Evolutionary conservation across 23 tunicate genomes (phyloP).

Genomic region (Diplosoma virens): DNA sequence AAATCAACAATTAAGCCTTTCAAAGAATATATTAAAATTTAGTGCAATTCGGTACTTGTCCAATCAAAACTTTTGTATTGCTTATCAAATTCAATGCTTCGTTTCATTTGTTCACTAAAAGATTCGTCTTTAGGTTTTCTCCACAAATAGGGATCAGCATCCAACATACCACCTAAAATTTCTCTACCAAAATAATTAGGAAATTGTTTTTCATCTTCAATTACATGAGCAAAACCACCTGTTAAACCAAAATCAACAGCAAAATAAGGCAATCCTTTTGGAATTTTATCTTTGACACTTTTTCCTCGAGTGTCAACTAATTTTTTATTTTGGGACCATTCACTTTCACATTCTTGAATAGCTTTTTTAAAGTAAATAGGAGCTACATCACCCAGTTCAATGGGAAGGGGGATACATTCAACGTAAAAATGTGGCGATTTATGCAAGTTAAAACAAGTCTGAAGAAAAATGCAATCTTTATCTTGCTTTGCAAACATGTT

Average conservation of each 20-base stretch:
- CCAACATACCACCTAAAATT: constrained; percentile 87
- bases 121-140: constrained; percentile 80
- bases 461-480: constrained; percentile 79
- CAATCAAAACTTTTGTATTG: constrained; percentile 60
- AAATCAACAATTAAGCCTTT: too few relatives aligned
- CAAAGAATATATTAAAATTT: neutral
- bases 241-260: constrained; percentile 86
- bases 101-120: constrained; percentile 74
- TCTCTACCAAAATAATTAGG: constrained; percentile 90
- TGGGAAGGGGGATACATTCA: constrained; percentile 88
- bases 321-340: constrained; percentile 87
- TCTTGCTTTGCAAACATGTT: constrained; percentile 47
- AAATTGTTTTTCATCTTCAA: constrained; percentile 75
- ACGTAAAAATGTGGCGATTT: constrained; percentile 72
- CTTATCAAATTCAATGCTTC: constrained; percentile 69
- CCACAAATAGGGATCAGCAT: constrained; percentile 80
- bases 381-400: constrained; percentile 73
- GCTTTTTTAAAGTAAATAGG: constrained; percentile 99
- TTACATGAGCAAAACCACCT: constrained; percentile 98
- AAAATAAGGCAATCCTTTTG: constrained; percentile 85
- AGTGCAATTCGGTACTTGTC: constrained; percentile 11
- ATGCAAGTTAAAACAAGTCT: constrained; percentile 50
- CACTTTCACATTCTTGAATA: constrained; percentile 88
- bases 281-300: constrained; percentile 64
- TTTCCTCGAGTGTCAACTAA: constrained; percentile 80